Conservation (phyloP, 2,797 vertebrate genomes). For the Coracias cyanogaster region DNA sequence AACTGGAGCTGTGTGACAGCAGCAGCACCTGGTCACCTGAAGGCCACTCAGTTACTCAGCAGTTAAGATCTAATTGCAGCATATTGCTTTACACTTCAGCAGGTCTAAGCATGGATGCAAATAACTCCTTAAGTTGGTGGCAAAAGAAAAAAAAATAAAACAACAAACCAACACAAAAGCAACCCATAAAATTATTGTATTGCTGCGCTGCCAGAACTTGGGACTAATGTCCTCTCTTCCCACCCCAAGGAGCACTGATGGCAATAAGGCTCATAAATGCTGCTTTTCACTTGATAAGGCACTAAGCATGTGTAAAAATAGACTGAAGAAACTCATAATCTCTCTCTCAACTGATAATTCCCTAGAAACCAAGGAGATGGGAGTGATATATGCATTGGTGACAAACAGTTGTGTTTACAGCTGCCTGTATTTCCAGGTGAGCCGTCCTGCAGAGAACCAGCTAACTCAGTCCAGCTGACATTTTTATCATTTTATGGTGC, state of each 20-base stretch:
- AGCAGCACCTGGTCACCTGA: background rate
- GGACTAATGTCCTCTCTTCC: background rate
- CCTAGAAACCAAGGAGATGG: slow-evolving; percentile 63
- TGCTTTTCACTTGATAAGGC: background rate
- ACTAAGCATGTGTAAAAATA: background rate
- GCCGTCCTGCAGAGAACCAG: background rate
- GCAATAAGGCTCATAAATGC: background rate
- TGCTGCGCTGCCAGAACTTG: background rate
- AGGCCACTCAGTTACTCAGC: background rate
- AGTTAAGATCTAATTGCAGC: background rate
- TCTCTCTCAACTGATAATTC: slow-evolving; percentile 48
- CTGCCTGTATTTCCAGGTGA: background rate
- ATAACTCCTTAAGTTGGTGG: background rate
- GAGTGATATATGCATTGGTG: background rate
- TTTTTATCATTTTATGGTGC: slow-evolving; percentile 50
- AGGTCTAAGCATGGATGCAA: background rate
- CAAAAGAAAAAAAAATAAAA: background rate
- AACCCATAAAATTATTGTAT: background rate
- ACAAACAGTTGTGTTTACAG: slow-evolving; percentile 13
- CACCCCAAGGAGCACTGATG: background rate
- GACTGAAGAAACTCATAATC: slow-evolving; percentile 35
- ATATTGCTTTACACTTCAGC: slow-evolving; percentile 26
- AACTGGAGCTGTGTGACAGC: background rate
- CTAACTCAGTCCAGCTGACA: background rate
- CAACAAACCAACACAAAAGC: no score